Percentiles rank a stretch among this genome's conserved stretches.
Conservation (phyloP, 2,797 vertebrate genomes). For the Agapornis canus region DNA sequence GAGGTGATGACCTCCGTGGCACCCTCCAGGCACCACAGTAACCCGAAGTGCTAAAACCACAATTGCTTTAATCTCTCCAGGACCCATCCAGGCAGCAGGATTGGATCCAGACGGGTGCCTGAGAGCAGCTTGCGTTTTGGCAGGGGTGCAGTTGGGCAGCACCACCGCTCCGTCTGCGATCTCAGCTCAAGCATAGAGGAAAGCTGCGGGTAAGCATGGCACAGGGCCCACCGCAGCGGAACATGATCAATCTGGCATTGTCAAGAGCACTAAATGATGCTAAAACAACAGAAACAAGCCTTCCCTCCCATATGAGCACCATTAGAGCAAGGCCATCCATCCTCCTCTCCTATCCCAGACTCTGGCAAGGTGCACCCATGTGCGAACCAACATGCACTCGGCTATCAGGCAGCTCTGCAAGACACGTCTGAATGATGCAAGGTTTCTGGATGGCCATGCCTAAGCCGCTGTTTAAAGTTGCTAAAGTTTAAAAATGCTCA, state of each 20-base stretch:
- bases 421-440: background rate
- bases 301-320: background rate
- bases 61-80: background rate
- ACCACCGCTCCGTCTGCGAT: accelerated
- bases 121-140: background rate
- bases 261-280: background rate
- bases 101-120: background rate
- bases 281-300: background rate
- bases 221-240: accelerated
- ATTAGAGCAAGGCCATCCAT: background rate
- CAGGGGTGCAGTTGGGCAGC: background rate
- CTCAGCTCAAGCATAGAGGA: background rate
- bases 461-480: background rate
- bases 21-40: background rate
- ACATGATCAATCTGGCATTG: background rate
- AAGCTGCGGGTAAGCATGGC: background rate
- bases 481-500: no score
- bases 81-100: background rate
- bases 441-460: background rate
- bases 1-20: accelerated
- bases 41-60: background rate
- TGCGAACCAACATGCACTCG: accelerated
- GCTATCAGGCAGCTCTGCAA: background rate
- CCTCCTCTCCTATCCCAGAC: background rate
- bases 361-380: accelerated